phyloP scores from a whole-genome alignment of 2,888 invertebrate genomes.

The Synergus umbraculus region DNA sequence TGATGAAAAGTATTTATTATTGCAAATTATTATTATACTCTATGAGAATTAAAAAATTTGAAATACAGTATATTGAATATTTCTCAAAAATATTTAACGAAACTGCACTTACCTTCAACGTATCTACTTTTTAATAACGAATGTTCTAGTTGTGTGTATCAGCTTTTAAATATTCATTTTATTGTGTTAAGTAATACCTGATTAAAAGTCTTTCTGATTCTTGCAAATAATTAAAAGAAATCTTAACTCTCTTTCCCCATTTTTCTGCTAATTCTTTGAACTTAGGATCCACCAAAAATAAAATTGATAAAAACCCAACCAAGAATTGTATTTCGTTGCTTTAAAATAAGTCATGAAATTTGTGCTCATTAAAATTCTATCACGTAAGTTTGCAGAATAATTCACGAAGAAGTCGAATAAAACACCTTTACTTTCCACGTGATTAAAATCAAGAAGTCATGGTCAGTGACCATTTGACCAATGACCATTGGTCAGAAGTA shows the following conservation, averaged over 20 bases:
- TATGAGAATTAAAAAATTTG: too few species aligned
- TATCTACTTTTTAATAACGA: not conserved
- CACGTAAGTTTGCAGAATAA: not conserved
- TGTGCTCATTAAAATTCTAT: not conserved
- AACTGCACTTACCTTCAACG: conserved; percentile 13
- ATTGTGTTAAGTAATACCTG: not conserved
- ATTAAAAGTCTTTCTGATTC: too few species aligned
- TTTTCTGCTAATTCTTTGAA: too few species aligned
- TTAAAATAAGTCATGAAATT: not conserved
- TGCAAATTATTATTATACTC: too few species aligned
- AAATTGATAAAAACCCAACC: too few species aligned
- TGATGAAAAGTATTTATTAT: too few species aligned
- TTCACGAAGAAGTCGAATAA: not conserved
- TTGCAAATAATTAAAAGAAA: too few species aligned
- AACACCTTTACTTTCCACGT: not conserved
- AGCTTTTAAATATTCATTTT: not conserved
- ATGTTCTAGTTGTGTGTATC: not conserved
- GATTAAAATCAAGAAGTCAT: not conserved
- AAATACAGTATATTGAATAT: not conserved
- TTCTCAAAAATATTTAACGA: not conserved
- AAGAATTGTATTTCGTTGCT: too few species aligned
- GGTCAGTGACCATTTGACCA: not conserved
- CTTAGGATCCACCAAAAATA: too few species aligned
- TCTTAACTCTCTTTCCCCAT: too few species aligned
- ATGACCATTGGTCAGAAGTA: not conserved